Evolutionary conservation across 2,888 invertebrate species (phyloP).

Genomic region (Eubasilissa splendida): DNA sequence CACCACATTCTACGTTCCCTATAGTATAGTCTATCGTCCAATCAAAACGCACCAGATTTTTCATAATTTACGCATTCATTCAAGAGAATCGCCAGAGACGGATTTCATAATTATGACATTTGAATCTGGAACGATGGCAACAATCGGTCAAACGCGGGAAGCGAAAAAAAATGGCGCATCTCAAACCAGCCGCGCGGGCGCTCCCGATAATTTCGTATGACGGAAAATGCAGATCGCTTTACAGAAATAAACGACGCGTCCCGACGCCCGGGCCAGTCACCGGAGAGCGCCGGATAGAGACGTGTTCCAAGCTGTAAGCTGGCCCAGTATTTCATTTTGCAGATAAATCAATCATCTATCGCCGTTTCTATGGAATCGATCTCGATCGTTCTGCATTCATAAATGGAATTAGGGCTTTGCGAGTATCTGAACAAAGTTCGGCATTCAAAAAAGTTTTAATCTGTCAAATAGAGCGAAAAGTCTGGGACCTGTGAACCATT

Average conservation of each 20-base stretch:
- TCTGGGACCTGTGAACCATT: too few relatives aligned
- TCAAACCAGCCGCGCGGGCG: background rate
- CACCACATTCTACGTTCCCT: too few relatives aligned
- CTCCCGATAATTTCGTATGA: slow-evolving; percentile 33
- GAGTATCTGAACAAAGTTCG: background rate
- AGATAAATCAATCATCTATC: too few relatives aligned
- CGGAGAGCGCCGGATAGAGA: slow-evolving; percentile 25
- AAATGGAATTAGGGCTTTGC: background rate
- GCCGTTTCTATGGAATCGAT: background rate
- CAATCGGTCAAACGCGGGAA: slow-evolving; percentile 32
- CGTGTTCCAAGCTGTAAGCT: background rate
- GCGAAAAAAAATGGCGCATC: slow-evolving; percentile 19
- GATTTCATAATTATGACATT: slow-evolving; percentile 22
- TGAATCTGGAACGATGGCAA: slow-evolving; percentile 10
- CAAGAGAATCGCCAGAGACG: background rate
- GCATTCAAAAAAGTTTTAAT: background rate
- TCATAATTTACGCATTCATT: slow-evolving; percentile 10
- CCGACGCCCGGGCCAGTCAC: slow-evolving; percentile 53
- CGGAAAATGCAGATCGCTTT: slow-evolving; percentile 33
- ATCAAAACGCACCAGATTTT: too few relatives aligned
- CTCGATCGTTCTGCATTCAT: background rate
- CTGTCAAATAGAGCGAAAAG: background rate
- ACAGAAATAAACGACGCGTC: slow-evolving; percentile 56
- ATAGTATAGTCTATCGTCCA: too few relatives aligned
- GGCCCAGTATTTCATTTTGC: background rate